Conservation (phyloP, 2,888 invertebrate genomes). For the Oscheius sp. region DNA sequence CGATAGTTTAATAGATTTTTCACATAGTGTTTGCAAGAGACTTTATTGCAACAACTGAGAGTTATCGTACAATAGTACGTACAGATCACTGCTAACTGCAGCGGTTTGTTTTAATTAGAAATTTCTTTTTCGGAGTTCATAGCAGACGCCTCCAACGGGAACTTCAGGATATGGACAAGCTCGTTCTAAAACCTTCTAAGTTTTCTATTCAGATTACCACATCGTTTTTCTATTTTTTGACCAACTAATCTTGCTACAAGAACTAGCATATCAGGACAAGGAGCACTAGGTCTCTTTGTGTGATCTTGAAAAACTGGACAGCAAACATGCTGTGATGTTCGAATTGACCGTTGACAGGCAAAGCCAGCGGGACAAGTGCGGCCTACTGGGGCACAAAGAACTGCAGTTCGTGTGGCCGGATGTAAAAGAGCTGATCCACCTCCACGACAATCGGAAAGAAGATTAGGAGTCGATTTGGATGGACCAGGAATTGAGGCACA, state of each 20-base stretch:
- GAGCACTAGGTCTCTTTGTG: slow-evolving; percentile 25
- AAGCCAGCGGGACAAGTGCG: slow-evolving; percentile 48
- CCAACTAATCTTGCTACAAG: slow-evolving; percentile 49
- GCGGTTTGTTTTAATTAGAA: slow-evolving; percentile 7
- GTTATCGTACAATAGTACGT: slow-evolving; percentile 29
- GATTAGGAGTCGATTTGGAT: background rate
- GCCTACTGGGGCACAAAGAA: slow-evolving; percentile 48
- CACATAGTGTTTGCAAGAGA: too few relatives aligned
- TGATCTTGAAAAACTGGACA: slow-evolving; percentile 29
- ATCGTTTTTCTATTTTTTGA: slow-evolving; percentile 50
- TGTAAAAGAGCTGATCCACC: slow-evolving; percentile 55
- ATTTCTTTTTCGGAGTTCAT: slow-evolving; percentile 36
- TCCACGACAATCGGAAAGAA: slow-evolving; percentile 32
- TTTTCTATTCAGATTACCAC: slow-evolving; percentile 39
- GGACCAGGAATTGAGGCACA: slow-evolving; percentile 39
- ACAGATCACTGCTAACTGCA: slow-evolving; percentile 29
- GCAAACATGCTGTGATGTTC: slow-evolving; percentile 36
- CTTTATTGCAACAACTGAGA: slow-evolving; percentile 9
- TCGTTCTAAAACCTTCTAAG: slow-evolving; percentile 40
- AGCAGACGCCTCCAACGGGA: slow-evolving; percentile 59
- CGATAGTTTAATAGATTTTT: too few relatives aligned
- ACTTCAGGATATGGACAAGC: slow-evolving; percentile 55
- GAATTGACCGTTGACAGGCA: slow-evolving; percentile 5
- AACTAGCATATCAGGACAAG: slow-evolving; percentile 50
- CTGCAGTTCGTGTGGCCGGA: slow-evolving; percentile 55